Conservation (phyloP, 2,113 vertebrate species). For the Mixornis gularis region DNA sequence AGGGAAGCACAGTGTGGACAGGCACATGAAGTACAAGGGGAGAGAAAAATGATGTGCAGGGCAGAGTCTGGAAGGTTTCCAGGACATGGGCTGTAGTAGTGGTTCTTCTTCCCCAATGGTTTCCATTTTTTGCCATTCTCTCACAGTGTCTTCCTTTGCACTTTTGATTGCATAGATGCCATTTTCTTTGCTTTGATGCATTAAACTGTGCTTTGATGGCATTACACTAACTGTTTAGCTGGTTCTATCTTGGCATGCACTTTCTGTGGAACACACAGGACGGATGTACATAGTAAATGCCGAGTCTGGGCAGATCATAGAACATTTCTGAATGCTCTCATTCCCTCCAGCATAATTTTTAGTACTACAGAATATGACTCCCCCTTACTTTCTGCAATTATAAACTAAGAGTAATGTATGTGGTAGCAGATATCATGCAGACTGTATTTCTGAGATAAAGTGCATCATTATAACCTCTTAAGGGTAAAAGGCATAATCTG, state of each 20-base stretch:
- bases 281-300: neutral
- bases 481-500: neutral
- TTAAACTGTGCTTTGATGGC: neutral
- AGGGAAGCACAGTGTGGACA: neutral
- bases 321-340: neutral
- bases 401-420: neutral
- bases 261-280: neutral
- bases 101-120: fast-evolving
- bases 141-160: neutral
- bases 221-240: neutral
- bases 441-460: neutral
- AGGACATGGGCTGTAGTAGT: neutral
- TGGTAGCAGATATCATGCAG: neutral
- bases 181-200: neutral
- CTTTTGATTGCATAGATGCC: neutral
- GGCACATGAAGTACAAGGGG: neutral
- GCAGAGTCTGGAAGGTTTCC: neutral
- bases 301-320: neutral
- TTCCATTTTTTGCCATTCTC: neutral
- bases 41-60: neutral
- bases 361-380: neutral
- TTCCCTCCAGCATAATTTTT: neutral
- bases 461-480: neutral
- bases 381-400: neutral
- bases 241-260: neutral